Evolutionary conservation across 2,797 vertebrate species (phyloP), one percentile per base, ranked within the genome.

Genomic region (Microtus californicus): DNA sequence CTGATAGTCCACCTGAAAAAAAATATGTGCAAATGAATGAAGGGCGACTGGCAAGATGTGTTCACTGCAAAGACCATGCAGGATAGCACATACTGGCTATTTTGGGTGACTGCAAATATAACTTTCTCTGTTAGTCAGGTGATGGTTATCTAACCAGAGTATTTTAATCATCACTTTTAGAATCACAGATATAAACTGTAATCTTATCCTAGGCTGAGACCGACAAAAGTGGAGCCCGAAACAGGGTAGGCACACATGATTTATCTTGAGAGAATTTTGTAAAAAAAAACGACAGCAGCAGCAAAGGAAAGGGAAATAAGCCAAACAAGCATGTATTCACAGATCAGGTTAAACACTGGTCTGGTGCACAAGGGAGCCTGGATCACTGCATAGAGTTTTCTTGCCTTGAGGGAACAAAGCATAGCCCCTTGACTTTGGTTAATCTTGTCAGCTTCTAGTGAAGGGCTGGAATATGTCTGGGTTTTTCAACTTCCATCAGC

Each of bases 151-250:
- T 86, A 31, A 88, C 23, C 69, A 87, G 23, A 86, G 51, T 43
- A 87, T 93, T 95, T 59, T 94, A 31, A 89, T 88, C 40, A 14
- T 81, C 43, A 94, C 77, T 91, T 93, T 95, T 63, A 94, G 69
- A 96, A 94, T 90, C 92, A 78, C 21, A 6, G 4, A 90, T 79
- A 79, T 63, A 96, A 96, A 74, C 8, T 43, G 34, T 61, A 90
- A 89, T 51, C 17, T 56, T 43, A 7, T 93, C 74, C 91, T 92
- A 73, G 6, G 37, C 48, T 89, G 21, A 11, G 56, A 85, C 86
- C 19, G 14, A 61, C 1, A 95, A 54, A 95, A 77, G 40, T 40
- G 69, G 56, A 94, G 43, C 56, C 29, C 76, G 12, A 95, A 91
- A 92, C 21, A 69, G 67, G 21, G 85, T 92, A 89, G 43, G 40